A percentile compares a stretch with the other conserved stretches of the same genome.
Evolutionary conservation across 2,113 vertebrate genomes (phyloP).

Genomic region (Thymallus thymallus): DNA sequence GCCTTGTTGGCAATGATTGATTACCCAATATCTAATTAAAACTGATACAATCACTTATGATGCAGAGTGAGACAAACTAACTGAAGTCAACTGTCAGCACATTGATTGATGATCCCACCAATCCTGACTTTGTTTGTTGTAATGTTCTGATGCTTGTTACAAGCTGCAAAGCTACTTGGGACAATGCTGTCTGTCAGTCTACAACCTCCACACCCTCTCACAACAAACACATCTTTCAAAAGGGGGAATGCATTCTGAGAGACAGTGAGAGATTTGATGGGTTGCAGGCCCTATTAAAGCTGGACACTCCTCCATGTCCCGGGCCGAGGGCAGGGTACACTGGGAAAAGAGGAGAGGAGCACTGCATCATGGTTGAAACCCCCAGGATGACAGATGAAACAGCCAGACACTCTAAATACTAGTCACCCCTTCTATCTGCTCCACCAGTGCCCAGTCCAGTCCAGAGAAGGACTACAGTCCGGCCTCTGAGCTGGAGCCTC

Average conservation of each 20-base stretch:
- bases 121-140: constrained; percentile 91
- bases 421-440: no score
- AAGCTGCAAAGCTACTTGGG: constrained; percentile 88
- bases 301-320: constrained; percentile 34
- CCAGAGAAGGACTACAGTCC: no score
- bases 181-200: constrained; percentile 93
- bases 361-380: constrained; percentile 57
- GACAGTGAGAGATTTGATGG: constrained; percentile 77
- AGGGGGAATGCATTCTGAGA: constrained; percentile 55
- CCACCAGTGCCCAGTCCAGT: no score
- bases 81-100: constrained; percentile 91
- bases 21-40: constrained; percentile 99
- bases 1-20: constrained; percentile 99
- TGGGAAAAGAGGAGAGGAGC: constrained; percentile 38
- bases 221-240: constrained; percentile 66
- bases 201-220: constrained; percentile 48
- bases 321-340: constrained; percentile 62
- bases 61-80: constrained; percentile 99
- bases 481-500: no score
- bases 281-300: constrained; percentile 76
- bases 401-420: neutral
- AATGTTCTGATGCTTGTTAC: constrained; percentile 98
- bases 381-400: constrained; percentile 75
- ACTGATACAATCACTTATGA: constrained; percentile 99
- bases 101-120: constrained; percentile 98